A percentile compares a stretch with the other conserved stretches of the same genome.
Evolutionary conservation across 1,140 invertebrate genomes (phyloP).

Genomic region (Zelostemma sp.): DNA sequence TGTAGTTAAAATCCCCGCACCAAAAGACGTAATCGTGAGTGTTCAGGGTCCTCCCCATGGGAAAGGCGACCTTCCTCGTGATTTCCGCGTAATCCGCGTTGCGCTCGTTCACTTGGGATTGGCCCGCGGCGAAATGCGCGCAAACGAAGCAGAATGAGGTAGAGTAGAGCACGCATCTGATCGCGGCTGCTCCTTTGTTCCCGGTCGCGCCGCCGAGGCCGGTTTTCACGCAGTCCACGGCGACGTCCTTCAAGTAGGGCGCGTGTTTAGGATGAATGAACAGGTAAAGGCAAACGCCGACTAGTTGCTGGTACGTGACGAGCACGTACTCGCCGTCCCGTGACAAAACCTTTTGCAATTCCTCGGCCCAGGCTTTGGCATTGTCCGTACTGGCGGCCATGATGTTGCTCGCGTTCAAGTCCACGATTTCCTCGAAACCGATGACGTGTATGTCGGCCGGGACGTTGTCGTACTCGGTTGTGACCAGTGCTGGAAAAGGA

Average conservation of each 20-base stretch:
- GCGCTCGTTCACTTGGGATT: slow-evolving; percentile 94
- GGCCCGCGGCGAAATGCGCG: slow-evolving; percentile 98
- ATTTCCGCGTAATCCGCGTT: slow-evolving; percentile 98
- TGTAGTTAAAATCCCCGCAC: slow-evolving; percentile 99
- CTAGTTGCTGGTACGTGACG: slow-evolving; percentile 95
- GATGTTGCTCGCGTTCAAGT: slow-evolving; percentile 98
- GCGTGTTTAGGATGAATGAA: slow-evolving; percentile 92
- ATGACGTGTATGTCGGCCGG: slow-evolving; percentile 95
- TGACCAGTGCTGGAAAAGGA: slow-evolving; percentile 70
- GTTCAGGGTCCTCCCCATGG: slow-evolving; percentile 91
- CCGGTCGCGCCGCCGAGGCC: slow-evolving; percentile 95
- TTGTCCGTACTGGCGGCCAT: slow-evolving; percentile 97
- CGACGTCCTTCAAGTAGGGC: slow-evolving; percentile 90
- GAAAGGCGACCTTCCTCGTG: slow-evolving; percentile 91
- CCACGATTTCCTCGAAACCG: slow-evolving; percentile 99
- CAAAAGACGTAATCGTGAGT: slow-evolving; percentile 99
- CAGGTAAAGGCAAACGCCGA: slow-evolving; percentile 97
- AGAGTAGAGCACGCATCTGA: slow-evolving; percentile 91
- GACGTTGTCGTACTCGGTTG: slow-evolving; percentile 72
- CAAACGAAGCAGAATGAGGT: slow-evolving; percentile 98
- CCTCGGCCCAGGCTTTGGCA: slow-evolving; percentile 95
- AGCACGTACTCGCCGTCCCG: slow-evolving; percentile 91
- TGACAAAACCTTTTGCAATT: slow-evolving; percentile 93
- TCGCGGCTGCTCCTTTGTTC: slow-evolving; percentile 97
- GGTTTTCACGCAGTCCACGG: slow-evolving; percentile 96